These are phyloP conservation scores for Parelbella ahira DNA, from an alignment of 2,888 invertebrate genomes.

Conservation along the genomic window DNA sequence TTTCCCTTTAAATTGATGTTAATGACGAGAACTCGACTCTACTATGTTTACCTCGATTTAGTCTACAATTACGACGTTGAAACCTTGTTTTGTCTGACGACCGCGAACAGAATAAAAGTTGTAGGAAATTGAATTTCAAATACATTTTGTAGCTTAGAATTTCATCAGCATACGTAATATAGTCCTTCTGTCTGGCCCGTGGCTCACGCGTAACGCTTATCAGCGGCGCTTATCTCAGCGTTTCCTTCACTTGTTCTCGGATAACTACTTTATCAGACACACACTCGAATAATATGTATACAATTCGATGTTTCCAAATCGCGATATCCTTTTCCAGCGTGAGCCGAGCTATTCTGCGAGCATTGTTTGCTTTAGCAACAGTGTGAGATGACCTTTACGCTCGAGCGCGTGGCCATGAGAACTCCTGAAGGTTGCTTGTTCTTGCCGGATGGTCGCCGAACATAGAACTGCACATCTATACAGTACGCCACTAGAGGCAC, in stretches of 20 bases:
- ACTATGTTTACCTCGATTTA: conserved; percentile 10
- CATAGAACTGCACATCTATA: too few relatives aligned
- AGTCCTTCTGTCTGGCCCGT: too few relatives aligned
- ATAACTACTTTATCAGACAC: conserved; percentile 39
- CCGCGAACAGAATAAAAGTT: too few relatives aligned
- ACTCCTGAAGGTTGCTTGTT: conserved; percentile 62
- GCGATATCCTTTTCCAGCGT: conserved; percentile 28
- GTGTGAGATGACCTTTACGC: conserved; percentile 63
- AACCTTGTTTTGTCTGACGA: conserved; percentile 14
- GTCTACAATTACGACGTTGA: conserved; percentile 9
- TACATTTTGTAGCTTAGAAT: too few relatives aligned
- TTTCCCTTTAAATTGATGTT: conserved; percentile 7
- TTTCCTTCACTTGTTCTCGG: conserved; percentile 42
- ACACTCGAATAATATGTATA: conserved; percentile 31
- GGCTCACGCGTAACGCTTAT: conserved; percentile 29
- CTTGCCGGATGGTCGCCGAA: conserved; percentile 45
- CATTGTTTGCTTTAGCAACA: conserved; percentile 54
- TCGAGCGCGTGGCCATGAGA: conserved; percentile 67
- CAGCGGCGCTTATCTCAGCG: conserved; percentile 38
- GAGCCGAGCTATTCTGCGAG: conserved; percentile 39
- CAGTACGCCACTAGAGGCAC: too few relatives aligned
- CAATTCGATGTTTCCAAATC: conserved; percentile 32
- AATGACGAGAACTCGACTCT: background rate
- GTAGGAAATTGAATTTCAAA: too few relatives aligned
- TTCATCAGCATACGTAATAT: too few relatives aligned